Conservation (phyloP, 92 coral and sea anemone genomes). For the Pocillopora meandrina region DNA sequence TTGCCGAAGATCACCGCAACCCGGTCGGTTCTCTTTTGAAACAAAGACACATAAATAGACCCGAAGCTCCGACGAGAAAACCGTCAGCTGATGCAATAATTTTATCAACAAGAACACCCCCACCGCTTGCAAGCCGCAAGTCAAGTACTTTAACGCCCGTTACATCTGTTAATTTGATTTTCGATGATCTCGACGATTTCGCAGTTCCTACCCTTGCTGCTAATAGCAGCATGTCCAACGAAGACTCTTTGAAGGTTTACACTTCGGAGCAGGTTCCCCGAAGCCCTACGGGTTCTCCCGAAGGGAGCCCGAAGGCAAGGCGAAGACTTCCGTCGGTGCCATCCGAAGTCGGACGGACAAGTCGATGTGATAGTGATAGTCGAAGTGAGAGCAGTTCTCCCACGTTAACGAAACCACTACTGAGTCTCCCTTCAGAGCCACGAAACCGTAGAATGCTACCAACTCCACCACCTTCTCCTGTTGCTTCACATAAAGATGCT, state of each 20-base stretch:
- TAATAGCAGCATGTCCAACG: neutral
- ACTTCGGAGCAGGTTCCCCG: neutral
- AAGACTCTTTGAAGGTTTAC: constrained; percentile 17
- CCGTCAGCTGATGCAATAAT: constrained; percentile 22
- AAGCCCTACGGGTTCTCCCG: constrained; percentile 48
- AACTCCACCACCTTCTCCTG: constrained; percentile 84
- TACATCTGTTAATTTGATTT: constrained; percentile 69
- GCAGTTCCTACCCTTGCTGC: neutral
- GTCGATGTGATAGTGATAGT: neutral
- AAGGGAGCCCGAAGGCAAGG: constrained; percentile 60
- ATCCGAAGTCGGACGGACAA: constrained; percentile 24
- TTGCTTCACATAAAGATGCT: constrained; percentile 33
- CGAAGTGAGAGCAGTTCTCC: constrained; percentile 6
- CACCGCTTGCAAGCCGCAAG: constrained; percentile 9
- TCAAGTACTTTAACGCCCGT: constrained; percentile 74
- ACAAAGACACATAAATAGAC: neutral
- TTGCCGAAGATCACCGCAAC: neutral
- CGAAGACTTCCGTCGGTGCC: constrained; percentile 80
- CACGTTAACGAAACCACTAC: constrained; percentile 7
- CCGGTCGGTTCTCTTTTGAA: neutral
- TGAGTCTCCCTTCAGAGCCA: constrained; percentile 25
- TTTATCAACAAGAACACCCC: constrained; percentile 31
- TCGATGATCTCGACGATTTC: constrained; percentile 62
- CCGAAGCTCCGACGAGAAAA: constrained; percentile 11
- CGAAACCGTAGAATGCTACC: constrained; percentile 76